Conservation (phyloP, 2,113 vertebrate genomes). For the Lepus americanus region DNA sequence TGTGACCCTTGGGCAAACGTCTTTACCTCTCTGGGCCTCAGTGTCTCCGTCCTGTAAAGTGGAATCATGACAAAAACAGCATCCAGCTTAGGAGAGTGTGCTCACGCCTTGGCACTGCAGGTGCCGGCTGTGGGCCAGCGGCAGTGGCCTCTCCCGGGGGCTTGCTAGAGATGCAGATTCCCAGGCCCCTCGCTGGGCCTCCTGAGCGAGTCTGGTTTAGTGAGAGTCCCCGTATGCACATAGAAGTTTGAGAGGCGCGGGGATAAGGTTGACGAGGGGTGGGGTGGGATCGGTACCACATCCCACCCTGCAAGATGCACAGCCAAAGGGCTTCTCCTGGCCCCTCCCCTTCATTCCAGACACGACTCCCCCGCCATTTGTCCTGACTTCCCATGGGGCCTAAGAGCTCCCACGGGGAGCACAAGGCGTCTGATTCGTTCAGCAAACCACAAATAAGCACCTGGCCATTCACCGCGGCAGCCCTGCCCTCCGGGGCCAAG, state of each 20-base stretch:
- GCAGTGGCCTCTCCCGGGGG: fast-evolving
- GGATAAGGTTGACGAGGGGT: not conserved
- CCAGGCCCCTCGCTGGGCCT: not conserved
- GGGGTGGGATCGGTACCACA: not conserved
- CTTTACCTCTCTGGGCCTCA: not conserved
- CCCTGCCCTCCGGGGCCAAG: not conserved
- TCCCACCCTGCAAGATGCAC: not conserved
- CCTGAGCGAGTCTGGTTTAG: not conserved
- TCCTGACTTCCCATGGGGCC: not conserved
- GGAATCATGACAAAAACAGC: not conserved
- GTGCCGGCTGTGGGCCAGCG: fast-evolving
- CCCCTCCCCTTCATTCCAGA: not conserved
- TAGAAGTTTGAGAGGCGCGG: not conserved
- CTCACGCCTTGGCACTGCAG: not conserved
- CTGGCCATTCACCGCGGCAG: too few species aligned
- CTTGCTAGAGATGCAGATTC: not conserved
- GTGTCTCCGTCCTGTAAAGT: not conserved
- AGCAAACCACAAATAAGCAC: not conserved
- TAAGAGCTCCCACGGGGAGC: not conserved
- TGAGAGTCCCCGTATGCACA: not conserved
- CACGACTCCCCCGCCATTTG: not conserved
- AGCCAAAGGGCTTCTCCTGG: not conserved
- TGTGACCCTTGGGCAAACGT: not conserved
- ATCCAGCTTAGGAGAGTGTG: not conserved
- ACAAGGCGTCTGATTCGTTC: not conserved